Conservation (phyloP, 1,140 invertebrate species). For the Heliconius melpomene region DNA sequence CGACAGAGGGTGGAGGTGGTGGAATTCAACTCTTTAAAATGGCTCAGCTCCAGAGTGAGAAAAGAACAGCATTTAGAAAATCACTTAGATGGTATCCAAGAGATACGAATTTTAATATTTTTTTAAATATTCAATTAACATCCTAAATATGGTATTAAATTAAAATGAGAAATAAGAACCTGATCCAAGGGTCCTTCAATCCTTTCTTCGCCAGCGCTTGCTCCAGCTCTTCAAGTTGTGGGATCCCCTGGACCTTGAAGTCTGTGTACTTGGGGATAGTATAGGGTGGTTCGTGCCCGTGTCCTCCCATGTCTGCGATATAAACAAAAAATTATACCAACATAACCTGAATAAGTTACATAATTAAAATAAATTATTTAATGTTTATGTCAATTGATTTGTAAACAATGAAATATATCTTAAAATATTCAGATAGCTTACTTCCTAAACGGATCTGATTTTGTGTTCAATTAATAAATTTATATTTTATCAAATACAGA, state of each 20-base stretch:
- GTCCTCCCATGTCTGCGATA: conserved; percentile 81
- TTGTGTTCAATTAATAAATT: neutral
- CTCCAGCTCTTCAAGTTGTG: conserved; percentile 83
- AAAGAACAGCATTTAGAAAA: no score
- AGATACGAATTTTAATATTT: no score
- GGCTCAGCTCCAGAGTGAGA: no score
- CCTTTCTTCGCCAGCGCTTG: conserved; percentile 85
- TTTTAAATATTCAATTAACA: no score
- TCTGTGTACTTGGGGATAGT: conserved; percentile 86
- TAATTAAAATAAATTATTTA: conserved; percentile 18
- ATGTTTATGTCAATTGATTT: neutral
- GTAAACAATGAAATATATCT: neutral
- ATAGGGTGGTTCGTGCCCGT: conserved; percentile 79
- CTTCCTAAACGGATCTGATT: neutral
- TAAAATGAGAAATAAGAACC: conserved; percentile 59
- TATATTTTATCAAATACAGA: neutral
- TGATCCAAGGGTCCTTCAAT: conserved; percentile 91
- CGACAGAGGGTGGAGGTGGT: no score
- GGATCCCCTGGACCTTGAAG: conserved; percentile 86
- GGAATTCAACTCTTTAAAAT: no score
- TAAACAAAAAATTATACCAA: conserved; percentile 37
- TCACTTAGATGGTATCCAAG: no score
- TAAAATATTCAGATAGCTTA: neutral
- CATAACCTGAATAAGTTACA: conserved; percentile 33
- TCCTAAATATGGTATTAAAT: neutral